A percentile compares a stretch with the other conserved stretches of the same genome.
Evolutionary conservation across 1,140 invertebrate genomes (phyloP).

Genomic region (Diorhabda carinulata): DNA sequence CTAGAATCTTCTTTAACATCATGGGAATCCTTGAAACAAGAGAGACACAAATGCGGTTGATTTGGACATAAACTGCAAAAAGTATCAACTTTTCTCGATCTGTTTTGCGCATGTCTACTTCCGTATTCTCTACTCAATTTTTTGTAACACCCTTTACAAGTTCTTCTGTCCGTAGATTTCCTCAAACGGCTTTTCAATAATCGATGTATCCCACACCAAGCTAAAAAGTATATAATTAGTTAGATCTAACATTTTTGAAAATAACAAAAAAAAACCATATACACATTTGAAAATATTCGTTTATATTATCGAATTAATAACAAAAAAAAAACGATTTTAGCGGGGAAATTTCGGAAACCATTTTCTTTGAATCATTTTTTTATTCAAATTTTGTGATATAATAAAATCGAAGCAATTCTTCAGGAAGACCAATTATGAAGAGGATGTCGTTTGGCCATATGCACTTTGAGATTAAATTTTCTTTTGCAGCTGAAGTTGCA

Average conservation of each 20-base stretch:
- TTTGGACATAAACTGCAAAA: conserved; percentile 12
- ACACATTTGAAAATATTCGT: too few relatives aligned
- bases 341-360: too few relatives aligned
- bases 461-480: conserved; percentile 57
- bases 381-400: too few relatives aligned
- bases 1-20: neutral
- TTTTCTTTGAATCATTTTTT: too few relatives aligned
- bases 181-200: conserved; percentile 3
- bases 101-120: conserved; percentile 12
- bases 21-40: conserved; percentile 15
- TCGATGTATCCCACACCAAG: neutral
- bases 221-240: too few relatives aligned
- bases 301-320: neutral
- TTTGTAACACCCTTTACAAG: conserved; percentile 17
- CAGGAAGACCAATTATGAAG: neutral
- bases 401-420: too few relatives aligned
- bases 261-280: too few relatives aligned
- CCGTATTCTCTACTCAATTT: conserved; percentile 10
- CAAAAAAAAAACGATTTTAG: neutral
- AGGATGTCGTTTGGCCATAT: conserved; percentile 45
- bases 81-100: conserved; percentile 18
- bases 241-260: too few relatives aligned
- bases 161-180: conserved; percentile 11
- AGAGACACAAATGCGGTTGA: conserved; percentile 14
- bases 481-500: conserved; percentile 64